Evolutionary conservation across 2,888 invertebrate genomes (phyloP).

Genomic region (Monopis laevigella): DNA sequence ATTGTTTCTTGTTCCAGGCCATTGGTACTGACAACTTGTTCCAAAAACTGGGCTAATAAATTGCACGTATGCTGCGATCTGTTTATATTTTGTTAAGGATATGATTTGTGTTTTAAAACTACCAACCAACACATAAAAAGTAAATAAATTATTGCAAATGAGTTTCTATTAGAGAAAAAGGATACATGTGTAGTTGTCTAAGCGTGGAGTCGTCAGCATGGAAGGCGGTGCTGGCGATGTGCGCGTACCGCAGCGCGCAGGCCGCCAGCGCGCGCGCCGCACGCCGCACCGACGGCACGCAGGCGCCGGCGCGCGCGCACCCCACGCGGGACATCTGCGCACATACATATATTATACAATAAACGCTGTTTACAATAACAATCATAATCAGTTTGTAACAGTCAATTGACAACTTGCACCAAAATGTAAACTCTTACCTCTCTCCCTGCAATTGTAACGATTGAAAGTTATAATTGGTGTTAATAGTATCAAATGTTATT

Average conservation of each 20-base stretch:
- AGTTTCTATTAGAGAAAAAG: constrained; percentile 26
- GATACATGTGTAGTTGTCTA: constrained; percentile 51
- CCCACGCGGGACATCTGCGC: constrained; percentile 43
- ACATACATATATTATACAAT: too few species aligned
- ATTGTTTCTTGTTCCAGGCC: constrained; percentile 35
- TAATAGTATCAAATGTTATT: too few species aligned
- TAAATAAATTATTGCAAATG: background rate
- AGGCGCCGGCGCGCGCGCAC: constrained; percentile 39
- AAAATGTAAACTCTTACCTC: too few species aligned
- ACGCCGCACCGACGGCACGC: constrained; percentile 34
- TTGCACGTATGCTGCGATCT: constrained; percentile 84
- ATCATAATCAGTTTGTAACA: too few species aligned
- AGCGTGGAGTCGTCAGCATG: constrained; percentile 48
- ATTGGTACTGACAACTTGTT: constrained; percentile 70
- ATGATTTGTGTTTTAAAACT: background rate
- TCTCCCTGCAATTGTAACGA: too few species aligned
- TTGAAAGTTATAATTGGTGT: too few species aligned
- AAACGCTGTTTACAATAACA: too few species aligned
- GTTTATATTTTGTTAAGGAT: constrained; percentile 18
- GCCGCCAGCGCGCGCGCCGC: constrained; percentile 32
- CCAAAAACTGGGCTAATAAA: constrained; percentile 78
- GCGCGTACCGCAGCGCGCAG: constrained; percentile 32
- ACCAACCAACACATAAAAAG: background rate
- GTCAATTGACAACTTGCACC: too few species aligned
- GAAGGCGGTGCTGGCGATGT: constrained; percentile 49